A percentile compares a stretch with the other conserved stretches of the same genome.
These are phyloP conservation scores for Heptranchias perlo DNA, from an alignment of 2,113 vertebrate genomes.

Conservation along the genomic window DNA sequence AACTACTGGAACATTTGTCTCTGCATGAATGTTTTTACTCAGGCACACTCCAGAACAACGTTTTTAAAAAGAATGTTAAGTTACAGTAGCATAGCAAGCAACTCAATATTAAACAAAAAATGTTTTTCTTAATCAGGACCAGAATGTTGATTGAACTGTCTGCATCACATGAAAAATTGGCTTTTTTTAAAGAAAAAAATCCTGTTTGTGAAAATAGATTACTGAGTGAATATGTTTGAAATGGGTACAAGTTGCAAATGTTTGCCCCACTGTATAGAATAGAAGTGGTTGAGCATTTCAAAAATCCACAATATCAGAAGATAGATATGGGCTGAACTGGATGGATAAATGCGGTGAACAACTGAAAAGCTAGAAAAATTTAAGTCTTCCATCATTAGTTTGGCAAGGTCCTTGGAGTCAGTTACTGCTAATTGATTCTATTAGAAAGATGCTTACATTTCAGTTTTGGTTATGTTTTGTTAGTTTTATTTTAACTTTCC, in stretches of 20 bases:
- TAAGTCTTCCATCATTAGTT: neutral
- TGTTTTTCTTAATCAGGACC: neutral
- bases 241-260: neutral
- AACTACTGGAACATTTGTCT: neutral
- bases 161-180: neutral
- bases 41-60: neutral
- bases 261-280: neutral
- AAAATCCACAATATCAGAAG: neutral
- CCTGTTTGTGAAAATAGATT: neutral
- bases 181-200: neutral
- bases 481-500: neutral
- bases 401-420: neutral
- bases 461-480: neutral
- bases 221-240: neutral
- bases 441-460: neutral
- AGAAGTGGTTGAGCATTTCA: neutral
- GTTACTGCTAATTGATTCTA: neutral
- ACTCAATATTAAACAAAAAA: neutral
- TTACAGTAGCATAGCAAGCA: neutral
- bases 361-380: neutral
- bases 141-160: neutral
- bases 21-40: neutral
- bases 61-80: neutral
- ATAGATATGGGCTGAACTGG: neutral
- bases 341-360: neutral